A percentile compares a stretch with the other conserved stretches of the same genome.
phyloP scores from a whole-genome alignment of 2,113 vertebrate species.

The Protobothrops flavoviridis region DNA sequence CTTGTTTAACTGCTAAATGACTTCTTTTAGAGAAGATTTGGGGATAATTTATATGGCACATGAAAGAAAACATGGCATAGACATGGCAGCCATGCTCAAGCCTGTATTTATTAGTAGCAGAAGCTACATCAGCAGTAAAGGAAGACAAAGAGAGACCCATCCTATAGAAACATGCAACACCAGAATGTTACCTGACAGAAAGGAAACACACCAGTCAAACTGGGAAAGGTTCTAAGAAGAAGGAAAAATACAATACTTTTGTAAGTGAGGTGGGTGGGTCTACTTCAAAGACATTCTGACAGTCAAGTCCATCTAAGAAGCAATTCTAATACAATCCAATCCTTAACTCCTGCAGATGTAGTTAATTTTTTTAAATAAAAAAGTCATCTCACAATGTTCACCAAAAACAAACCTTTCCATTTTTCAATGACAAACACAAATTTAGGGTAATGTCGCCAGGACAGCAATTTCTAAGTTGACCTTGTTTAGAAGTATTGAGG shows the following conservation, averaged over 20 bases:
- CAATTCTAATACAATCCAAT: background rate
- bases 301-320: background rate
- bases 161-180: slow-evolving; percentile 12
- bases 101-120: background rate
- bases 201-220: slow-evolving; percentile 18
- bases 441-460: background rate
- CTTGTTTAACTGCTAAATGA: background rate
- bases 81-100: background rate
- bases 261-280: background rate
- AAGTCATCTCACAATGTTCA: background rate
- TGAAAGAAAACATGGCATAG: background rate
- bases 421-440: background rate
- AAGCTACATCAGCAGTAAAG: background rate
- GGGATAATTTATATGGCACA: background rate
- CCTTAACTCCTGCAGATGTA: background rate
- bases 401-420: background rate
- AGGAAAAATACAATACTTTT: background rate
- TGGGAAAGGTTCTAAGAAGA: slow-evolving; percentile 18
- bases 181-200: slow-evolving; percentile 34
- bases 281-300: background rate
- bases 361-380: background rate
- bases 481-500: background rate
- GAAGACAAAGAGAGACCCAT: background rate
- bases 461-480: background rate
- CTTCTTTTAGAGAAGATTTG: background rate